Evolutionary conservation across 2,113 vertebrate species (phyloP).

Genomic region (Ophthalmolycus amberensis): DNA sequence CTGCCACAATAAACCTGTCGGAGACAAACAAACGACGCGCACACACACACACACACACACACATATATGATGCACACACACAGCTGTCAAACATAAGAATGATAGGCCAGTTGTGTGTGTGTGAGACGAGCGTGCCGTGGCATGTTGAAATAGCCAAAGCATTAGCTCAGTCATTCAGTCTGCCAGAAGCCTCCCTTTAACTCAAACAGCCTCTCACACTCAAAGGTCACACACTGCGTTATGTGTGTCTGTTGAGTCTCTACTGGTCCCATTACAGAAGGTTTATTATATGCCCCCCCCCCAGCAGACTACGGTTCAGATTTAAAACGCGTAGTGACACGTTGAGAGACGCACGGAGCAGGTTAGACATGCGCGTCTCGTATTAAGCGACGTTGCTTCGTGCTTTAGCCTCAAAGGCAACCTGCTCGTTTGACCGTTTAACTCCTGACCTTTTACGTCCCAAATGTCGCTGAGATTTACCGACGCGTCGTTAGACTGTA

Average conservation of each 20-base stretch:
- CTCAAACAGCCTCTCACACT: constrained; percentile 60
- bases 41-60: constrained; percentile 9
- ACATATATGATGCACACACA: constrained; percentile 11
- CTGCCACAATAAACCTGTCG: constrained; percentile 80
- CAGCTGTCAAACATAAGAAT: constrained; percentile 65
- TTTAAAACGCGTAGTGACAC: constrained; percentile 14
- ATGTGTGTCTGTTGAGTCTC: constrained; percentile 48
- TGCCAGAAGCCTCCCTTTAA: constrained; percentile 61
- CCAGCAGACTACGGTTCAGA: neutral
- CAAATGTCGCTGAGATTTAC: neutral
- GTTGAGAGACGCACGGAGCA: neutral
- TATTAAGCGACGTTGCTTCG: neutral
- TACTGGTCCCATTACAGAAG: constrained; percentile 51
- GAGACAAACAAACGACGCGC: constrained; percentile 66
- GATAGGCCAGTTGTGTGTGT: constrained; percentile 39
- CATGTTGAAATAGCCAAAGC: constrained; percentile 77
- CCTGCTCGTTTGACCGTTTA: neutral
- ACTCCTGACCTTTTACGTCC: neutral
- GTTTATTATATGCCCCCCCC: constrained; percentile 19
- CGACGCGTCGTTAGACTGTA: neutral
- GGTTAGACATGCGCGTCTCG: neutral
- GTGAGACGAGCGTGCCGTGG: constrained; percentile 62
- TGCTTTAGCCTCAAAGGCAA: neutral
- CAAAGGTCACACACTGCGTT: constrained; percentile 66
- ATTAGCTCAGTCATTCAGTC: constrained; percentile 68